phyloP scores from a whole-genome alignment of 2,113 vertebrate genomes.

The Tupaia tana region DNA sequence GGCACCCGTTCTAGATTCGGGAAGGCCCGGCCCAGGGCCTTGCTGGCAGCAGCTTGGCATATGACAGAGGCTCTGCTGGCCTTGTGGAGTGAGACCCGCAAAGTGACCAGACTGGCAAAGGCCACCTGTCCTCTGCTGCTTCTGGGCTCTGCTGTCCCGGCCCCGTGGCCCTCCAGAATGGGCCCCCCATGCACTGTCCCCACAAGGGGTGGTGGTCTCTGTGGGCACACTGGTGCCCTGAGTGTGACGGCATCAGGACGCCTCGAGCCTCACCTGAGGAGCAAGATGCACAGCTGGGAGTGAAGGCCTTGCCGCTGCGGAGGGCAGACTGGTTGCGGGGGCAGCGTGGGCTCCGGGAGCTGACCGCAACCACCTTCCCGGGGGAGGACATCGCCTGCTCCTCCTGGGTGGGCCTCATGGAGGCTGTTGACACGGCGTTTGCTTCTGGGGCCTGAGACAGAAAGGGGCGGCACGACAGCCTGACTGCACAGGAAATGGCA shows the following conservation, averaged over 20 bases:
- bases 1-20: background rate
- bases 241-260: background rate
- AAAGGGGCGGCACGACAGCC: background rate
- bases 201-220: background rate
- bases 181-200: background rate
- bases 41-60: background rate
- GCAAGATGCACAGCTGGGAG: constrained; percentile 82
- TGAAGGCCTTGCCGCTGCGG: constrained; percentile 88
- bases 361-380: constrained; percentile 89
- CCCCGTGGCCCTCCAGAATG: background rate
- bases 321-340: constrained; percentile 90
- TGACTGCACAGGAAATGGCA: background rate
- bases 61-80: background rate
- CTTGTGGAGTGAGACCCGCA: background rate
- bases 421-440: constrained; percentile 90
- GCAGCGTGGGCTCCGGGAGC: constrained; percentile 92
- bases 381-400: constrained; percentile 93
- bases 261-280: constrained; percentile 83
- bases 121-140: background rate
- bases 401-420: constrained; percentile 91
- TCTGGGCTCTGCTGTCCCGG: no score
- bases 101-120: background rate
- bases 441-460: constrained; percentile 89
- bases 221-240: no score
- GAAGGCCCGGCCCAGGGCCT: background rate